Base-by-base conservation (phyloP, 2,888 invertebrate species). In the Sarcophaga variegata region DNA sequence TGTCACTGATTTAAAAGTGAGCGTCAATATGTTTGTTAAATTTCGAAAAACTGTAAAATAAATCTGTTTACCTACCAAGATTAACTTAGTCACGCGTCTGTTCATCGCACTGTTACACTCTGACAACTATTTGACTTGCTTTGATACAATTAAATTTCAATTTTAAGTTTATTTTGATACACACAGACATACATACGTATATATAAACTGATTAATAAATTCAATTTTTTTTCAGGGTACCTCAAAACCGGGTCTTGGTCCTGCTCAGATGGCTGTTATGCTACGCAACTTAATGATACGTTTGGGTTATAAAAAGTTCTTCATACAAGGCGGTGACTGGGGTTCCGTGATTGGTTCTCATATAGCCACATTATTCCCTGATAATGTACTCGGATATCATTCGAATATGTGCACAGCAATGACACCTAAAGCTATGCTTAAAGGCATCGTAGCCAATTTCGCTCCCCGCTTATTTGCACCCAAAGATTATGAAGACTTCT, bases 281-380 rank as follows among this genome's bases (percentile, higher is more conserved):
- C 93, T 96, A 88, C 94, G 95, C 70, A 95, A 96, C 90, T 93
- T 97, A 11, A 97, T 97, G 96, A 90, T 94, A 54, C 94, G 96
- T 67, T 92, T 97, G 3, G 96, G 96, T 0, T 95, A 95, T 90
- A 89, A 95, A 0, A 94, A 95, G 89, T 97, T 95, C 92, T 96
- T 96, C 90, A 92, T 95, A 1, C 97, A 97, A 90, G 97, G 96
- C 0, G 97, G 97, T 0, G 98, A 98, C 91, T 97, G 97, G 97
- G 98, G 98, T 0, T 93, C 96, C 0, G 8, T 94, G 0, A 95
- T 97, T 64, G 95, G 95, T 0, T 92, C 94, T 0, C 90, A 94
- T n/a, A 94, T 98, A 92, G 95, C 96, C 0, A 94, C 94, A 0
- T 90, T 96, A 12, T 97, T 94, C 91, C 96, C 96, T 0, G 93